These are phyloP conservation scores for Passer montanus DNA, from an alignment of 2,113 vertebrate genomes.

Conservation along the genomic window DNA sequence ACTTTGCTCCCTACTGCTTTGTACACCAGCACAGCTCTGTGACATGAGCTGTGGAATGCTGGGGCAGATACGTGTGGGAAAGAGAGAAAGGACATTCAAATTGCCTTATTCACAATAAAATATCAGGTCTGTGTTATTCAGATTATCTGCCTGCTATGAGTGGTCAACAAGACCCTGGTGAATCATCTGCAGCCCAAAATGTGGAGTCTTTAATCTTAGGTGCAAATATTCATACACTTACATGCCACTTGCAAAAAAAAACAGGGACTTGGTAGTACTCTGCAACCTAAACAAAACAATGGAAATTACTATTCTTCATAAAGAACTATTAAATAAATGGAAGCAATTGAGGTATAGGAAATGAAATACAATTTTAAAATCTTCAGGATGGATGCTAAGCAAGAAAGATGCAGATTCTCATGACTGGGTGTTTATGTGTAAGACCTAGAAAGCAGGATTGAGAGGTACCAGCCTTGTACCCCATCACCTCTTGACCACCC, in stretches of 20 bases:
- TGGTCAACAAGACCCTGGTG: not conserved
- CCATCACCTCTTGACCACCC: not conserved
- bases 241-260: not conserved
- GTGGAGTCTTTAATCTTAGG: not conserved
- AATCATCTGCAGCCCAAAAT: not conserved
- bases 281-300: not conserved
- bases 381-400: not conserved
- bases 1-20: not conserved
- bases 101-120: not conserved
- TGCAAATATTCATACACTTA: not conserved
- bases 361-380: not conserved
- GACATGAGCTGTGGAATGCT: not conserved
- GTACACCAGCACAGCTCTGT: not conserved
- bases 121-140: not conserved
- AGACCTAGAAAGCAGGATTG: not conserved
- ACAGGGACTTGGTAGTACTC: not conserved
- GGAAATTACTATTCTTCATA: not conserved
- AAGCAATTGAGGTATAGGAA: not conserved
- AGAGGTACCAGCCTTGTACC: not conserved
- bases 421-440: not conserved
- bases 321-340: not conserved
- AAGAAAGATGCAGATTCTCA: not conserved
- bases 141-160: not conserved
- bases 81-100: not conserved
- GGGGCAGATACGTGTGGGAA: not conserved